phyloP scores from a whole-genome alignment of 2,113 vertebrate genomes.

The Muscicapa adusta region DNA sequence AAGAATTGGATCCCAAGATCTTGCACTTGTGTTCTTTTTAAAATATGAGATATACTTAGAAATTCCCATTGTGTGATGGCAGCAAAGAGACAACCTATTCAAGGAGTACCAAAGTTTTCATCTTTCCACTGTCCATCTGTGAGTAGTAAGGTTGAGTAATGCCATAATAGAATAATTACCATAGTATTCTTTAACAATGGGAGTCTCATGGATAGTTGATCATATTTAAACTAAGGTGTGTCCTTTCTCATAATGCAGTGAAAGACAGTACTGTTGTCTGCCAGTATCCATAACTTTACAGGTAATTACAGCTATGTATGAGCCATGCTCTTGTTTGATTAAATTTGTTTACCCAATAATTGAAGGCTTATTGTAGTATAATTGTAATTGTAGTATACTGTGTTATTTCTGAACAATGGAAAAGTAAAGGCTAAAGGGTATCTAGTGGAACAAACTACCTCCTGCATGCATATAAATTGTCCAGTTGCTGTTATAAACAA shows the following conservation, averaged over 20 bases:
- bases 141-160: background rate
- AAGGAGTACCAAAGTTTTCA: background rate
- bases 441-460: background rate
- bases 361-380: background rate
- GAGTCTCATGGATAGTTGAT: background rate
- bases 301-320: slow-evolving; percentile 9
- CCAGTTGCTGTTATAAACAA: slow-evolving; percentile 14
- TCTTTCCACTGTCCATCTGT: background rate
- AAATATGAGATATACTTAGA: background rate
- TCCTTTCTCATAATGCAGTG: background rate
- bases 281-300: background rate
- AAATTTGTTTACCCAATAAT: slow-evolving; percentile 3
- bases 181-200: background rate
- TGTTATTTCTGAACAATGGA: slow-evolving; percentile 26
- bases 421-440: slow-evolving; percentile 29
- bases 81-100: accelerated
- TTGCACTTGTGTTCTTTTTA: background rate
- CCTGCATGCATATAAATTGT: slow-evolving; percentile 19
- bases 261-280: background rate
- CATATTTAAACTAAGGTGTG: background rate
- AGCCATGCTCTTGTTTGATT: slow-evolving; percentile 10
- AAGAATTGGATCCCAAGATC: background rate
- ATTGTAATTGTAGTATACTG: background rate
- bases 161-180: background rate
- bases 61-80: background rate